These are phyloP conservation scores for Nudaria mundana DNA, from an alignment of 2,888 invertebrate genomes.

Conservation along the genomic window DNA sequence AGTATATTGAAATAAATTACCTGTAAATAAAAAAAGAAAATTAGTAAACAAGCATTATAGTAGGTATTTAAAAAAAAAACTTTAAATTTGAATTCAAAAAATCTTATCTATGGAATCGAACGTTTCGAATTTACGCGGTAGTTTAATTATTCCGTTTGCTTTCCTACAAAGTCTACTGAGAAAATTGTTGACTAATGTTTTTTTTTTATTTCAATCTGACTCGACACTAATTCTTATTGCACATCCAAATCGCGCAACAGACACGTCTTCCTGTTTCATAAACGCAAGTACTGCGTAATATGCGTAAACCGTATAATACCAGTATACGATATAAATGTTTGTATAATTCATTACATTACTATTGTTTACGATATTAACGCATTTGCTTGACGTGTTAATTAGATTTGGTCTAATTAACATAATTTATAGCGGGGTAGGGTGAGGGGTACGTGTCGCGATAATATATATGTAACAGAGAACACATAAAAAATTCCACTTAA, in stretches of 20 bases:
- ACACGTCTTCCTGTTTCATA: slow-evolving; percentile 7
- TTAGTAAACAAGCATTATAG: not conserved
- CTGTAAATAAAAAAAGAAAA: slow-evolving; percentile 22
- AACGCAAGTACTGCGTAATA: not conserved
- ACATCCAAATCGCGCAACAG: not conserved
- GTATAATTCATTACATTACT: slow-evolving; percentile 5
- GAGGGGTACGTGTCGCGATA: too few species aligned
- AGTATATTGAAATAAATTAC: slow-evolving; percentile 15
- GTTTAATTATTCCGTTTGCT: too few species aligned
- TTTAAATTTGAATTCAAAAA: too few species aligned
- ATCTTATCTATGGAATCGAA: too few species aligned
- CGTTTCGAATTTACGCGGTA: too few species aligned
- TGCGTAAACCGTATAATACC: not conserved
- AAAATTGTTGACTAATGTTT: not conserved
- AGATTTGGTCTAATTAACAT: too few species aligned
- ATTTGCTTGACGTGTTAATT: too few species aligned
- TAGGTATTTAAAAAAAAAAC: not conserved
- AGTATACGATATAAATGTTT: slow-evolving; percentile 3
- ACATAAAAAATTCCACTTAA: too few species aligned
- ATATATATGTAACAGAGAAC: too few species aligned
- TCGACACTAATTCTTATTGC: not conserved
- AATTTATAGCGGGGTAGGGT: too few species aligned
- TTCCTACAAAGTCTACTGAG: too few species aligned
- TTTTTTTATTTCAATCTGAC: not conserved
- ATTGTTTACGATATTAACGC: too few species aligned